These are phyloP conservation scores for Menura novaehollandiae DNA, from an alignment of 2,113 vertebrate genomes.

Conservation along the genomic window DNA sequence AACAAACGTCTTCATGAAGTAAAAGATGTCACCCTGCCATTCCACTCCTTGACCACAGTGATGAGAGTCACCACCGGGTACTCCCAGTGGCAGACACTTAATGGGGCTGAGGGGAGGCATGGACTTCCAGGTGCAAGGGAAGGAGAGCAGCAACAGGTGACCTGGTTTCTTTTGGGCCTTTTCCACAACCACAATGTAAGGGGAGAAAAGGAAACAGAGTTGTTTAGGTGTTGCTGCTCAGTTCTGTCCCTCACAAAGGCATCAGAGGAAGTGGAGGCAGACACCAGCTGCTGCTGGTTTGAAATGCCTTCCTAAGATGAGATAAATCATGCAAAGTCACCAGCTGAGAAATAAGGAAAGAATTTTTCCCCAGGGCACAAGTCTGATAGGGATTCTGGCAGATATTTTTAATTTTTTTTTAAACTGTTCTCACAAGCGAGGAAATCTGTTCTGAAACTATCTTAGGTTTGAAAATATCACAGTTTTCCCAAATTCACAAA, in stretches of 20 bases:
- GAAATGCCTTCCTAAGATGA: not conserved
- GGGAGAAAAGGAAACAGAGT: not conserved
- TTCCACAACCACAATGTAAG: not conserved
- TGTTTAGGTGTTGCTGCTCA: not conserved
- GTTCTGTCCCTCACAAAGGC: not conserved
- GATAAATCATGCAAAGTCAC: not conserved
- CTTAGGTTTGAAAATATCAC: not conserved
- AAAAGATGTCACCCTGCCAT: not conserved
- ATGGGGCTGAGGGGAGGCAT: not conserved
- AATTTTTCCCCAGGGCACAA: not conserved
- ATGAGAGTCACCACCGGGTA: not conserved
- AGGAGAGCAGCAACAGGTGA: not conserved
- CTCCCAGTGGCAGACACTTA: not conserved
- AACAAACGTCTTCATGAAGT: not conserved
- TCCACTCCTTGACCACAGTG: not conserved
- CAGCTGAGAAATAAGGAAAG: not conserved
- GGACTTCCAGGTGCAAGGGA: not conserved
- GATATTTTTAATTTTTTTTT: not conserved
- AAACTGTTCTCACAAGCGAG: not conserved
- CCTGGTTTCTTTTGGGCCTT: not conserved
- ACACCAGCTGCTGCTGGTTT: not conserved
- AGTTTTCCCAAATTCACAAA: not conserved
- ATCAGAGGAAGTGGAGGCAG: not conserved
- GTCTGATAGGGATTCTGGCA: not conserved
- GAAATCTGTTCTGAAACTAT: not conserved